Evolutionary conservation across 2,797 vertebrate genomes (phyloP), one percentile per base, ranked within the genome.

Genomic region (Lophius americanus): DNA sequence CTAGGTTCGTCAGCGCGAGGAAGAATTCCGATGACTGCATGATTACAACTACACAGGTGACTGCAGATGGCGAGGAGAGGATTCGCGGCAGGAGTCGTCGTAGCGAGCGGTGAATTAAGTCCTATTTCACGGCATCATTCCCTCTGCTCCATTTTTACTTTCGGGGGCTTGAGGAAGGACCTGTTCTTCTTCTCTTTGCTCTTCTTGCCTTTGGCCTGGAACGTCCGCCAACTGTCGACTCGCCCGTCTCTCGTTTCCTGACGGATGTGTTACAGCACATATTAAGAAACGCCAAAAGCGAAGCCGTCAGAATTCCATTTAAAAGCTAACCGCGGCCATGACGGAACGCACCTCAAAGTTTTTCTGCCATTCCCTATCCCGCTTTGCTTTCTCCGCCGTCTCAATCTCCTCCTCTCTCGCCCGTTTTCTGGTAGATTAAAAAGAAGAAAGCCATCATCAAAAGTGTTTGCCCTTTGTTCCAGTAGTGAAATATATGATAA

Each of bases 91-190:
- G 48, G 23, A 13, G 9, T 13, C 59, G 70, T 64, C 55, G 69
- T 4, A 79, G 80, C 59, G 51, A 79, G 80, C 59, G 51, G 69
- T 66, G 70, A 57, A 23, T 51, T 2, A 64, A 87, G 83, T 86
- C 77, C 81, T 44, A 39, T 55, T 84, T 76, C 48, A 13, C 42
- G 48, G 52, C 62, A 55, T 98, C 92, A 98, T 93, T 99, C 97
- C 64, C 98, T 94, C 90, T 99, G 97, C 71, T 99, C 98, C 98
- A 99, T 99, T 91, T 99, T 99, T 81, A 99, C 98, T 95, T 99
- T 99, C 0, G 98, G 98, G 42, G 97, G 98, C 88, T 98, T 98
- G 74, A 99, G 95, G 91, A 99, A 99, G 70, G 98, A 96, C 67
- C 97, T 91, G 75, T 96, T 95, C 88, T 98, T 98, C 91, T 98